Base-by-base conservation (phyloP, 2,888 invertebrate genomes). In the Scaptomyza polygonia region DNA sequence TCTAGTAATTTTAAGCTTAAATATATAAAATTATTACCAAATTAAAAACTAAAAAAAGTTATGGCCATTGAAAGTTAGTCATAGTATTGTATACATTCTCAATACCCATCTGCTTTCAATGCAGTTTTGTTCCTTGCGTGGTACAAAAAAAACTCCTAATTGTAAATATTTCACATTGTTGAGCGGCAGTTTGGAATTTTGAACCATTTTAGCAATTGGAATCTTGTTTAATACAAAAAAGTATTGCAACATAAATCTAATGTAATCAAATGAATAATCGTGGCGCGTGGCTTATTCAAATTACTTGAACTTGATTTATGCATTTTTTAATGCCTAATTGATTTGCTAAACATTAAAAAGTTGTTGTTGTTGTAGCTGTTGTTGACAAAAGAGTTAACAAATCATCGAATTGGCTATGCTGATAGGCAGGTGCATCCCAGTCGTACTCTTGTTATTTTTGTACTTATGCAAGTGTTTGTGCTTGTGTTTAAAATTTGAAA, bases 301-400 rank as follows among this genome's bases (percentile, higher is more conserved):
- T 83, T 86, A 64, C 27, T 21, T 14, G 11, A 48, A 59, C 70
- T n/a, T n/a, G 36, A 72, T 76, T 83, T 86, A 77, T 79, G 57
- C 42, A 84, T 77, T 77, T 84, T 80, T 64, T 69, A 80, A 67
- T 55, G 71, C 67, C 87, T 80, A 81, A 81, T 86, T 81, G 87
- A 77, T 72, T 81, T 77, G 63, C 65, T 56, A 55, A 40, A 52
- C 83, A 85, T 67, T 54, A 45, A 63, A 63, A 61, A 42, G 43
- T 30, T 27, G 14, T 21, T 32, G 30, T n/a, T 21, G 27, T 30
- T 25, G 25, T 3, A n/a, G n/a, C 21, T 25, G 58, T 14, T 36
- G 42, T 12, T 21, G 54, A 43, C 36, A 51, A 57, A 56, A 52
- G 30, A 12, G 63, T 57, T 61, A 44, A 67, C 39, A 69, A 61